Evolutionary conservation across 2,888 invertebrate genomes (phyloP).

Genomic region (Euplexia lucipara): DNA sequence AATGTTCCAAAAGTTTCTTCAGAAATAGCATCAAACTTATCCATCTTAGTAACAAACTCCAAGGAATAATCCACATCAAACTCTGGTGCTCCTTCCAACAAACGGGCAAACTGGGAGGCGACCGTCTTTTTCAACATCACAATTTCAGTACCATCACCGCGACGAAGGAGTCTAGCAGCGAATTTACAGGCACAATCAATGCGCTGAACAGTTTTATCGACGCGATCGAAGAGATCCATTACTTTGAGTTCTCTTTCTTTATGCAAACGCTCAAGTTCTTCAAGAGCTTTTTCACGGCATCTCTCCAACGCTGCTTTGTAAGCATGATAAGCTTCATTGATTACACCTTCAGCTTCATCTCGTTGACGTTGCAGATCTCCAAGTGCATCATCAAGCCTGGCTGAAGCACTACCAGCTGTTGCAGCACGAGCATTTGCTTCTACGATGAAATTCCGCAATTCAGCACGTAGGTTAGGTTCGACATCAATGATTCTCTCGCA

Average conservation of each 20-base stretch:
- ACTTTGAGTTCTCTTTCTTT: slow-evolving; percentile 96
- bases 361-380: slow-evolving; percentile 97
- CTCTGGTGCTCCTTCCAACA: slow-evolving; percentile 96
- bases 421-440: slow-evolving; percentile 95
- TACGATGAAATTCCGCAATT: slow-evolving; percentile 93
- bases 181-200: slow-evolving; percentile 97
- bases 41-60: slow-evolving; percentile 95
- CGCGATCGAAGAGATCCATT: slow-evolving; percentile 96
- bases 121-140: slow-evolving; percentile 96
- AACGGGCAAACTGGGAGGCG: slow-evolving; percentile 93
- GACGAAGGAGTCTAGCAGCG: slow-evolving; percentile 94
- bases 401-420: slow-evolving; percentile 94
- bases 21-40: slow-evolving; percentile 94
- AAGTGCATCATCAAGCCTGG: slow-evolving; percentile 94
- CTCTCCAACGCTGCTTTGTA: slow-evolving; percentile 96
- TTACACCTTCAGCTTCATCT: slow-evolving; percentile 95
- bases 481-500: slow-evolving; percentile 96
- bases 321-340: slow-evolving; percentile 95
- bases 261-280: slow-evolving; percentile 94
- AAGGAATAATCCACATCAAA: slow-evolving; percentile 95
- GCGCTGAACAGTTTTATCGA: slow-evolving; percentile 96
- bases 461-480: slow-evolving; percentile 94
- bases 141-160: slow-evolving; percentile 96
- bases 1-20: slow-evolving; percentile 94
- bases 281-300: slow-evolving; percentile 94